Percentiles rank a stretch among this genome's conserved stretches.
Evolutionary conservation across 2,797 vertebrate species (phyloP).

Genomic region (Halcyon leucocephala): DNA sequence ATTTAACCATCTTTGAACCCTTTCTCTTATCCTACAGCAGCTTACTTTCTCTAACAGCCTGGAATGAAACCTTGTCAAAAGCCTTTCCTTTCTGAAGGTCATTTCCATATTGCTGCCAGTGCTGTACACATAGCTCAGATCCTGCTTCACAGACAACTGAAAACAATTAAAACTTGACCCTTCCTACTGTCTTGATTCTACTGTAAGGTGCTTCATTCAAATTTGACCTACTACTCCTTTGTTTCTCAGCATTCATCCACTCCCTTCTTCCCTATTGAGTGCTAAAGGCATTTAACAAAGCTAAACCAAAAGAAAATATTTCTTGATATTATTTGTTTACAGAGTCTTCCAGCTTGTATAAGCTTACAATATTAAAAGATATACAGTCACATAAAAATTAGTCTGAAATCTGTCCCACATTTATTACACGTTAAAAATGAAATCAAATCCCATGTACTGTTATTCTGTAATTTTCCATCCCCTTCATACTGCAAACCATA

Average conservation of each 20-base stretch:
- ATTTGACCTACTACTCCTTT: background rate
- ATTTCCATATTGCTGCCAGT: background rate
- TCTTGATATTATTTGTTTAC: background rate
- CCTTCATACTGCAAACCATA: background rate
- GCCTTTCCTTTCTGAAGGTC: background rate
- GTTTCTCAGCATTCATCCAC: background rate
- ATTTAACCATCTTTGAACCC: background rate
- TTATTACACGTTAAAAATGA: constrained; percentile 41
- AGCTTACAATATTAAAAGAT: background rate
- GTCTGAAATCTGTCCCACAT: background rate
- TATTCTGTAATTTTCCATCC: background rate
- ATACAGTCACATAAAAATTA: background rate
- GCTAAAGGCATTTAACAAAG: background rate
- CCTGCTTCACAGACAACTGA: background rate
- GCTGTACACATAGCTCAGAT: background rate
- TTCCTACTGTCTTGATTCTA: background rate
- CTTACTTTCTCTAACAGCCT: background rate
- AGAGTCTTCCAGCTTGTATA: background rate
- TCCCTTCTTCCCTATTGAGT: background rate
- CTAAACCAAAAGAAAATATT: background rate
- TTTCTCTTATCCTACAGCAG: background rate
- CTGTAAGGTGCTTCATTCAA: background rate
- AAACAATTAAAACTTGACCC: background rate
- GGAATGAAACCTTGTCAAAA: background rate
- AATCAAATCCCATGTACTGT: background rate